Evolutionary conservation across 2,797 vertebrate species (phyloP), one percentile per base, ranked within the genome.

Genomic region (Rhincodon typus): DNA sequence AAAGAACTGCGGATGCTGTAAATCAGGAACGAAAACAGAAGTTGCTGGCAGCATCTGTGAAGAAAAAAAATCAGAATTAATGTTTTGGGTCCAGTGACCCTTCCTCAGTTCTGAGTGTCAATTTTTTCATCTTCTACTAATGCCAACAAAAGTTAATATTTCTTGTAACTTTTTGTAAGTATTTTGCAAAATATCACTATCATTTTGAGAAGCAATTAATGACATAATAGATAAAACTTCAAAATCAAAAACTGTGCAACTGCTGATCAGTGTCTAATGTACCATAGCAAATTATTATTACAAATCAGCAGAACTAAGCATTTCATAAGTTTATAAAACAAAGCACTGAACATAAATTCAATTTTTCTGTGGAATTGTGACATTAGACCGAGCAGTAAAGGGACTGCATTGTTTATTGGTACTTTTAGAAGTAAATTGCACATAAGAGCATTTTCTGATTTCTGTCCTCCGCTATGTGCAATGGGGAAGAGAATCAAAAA

Each of bases 401-500:
- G 66, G n/a, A 34, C 46, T 1, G 66, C 42, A 34, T 38, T 1
- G 0, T 25, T 69, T 10, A 46, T 46, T 88, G 96, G 46, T 0
- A 0, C 95, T 46, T 96, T 90, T 0, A 23, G 21, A 46, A 84
- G 19, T 46, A 84, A 84, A 57, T n/a, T 91, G 57, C 88, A 91
- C 95, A 95, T 95, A 95, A 96, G 96, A 96, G 70, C 27, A 42
- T 74, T 91, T 0, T 0, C 96, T 96, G 93, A 50, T 42, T 96
- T 96, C 96, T 95, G 94, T 70, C 74, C 88, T 96, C 82, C 95
- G 95, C 66, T 5, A 96, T 82, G 88, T 94, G 46, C 84, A 90
- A 34, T 12, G 23, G 38, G 94, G 96, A 93, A 96, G 95, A 38
- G 38, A 19, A 2, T 38, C 0, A 96, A 77, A 96, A 94, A 96